These are phyloP conservation scores for Catharus bicknelli DNA, from an alignment of 2,113 vertebrate species.

Conservation along the genomic window DNA sequence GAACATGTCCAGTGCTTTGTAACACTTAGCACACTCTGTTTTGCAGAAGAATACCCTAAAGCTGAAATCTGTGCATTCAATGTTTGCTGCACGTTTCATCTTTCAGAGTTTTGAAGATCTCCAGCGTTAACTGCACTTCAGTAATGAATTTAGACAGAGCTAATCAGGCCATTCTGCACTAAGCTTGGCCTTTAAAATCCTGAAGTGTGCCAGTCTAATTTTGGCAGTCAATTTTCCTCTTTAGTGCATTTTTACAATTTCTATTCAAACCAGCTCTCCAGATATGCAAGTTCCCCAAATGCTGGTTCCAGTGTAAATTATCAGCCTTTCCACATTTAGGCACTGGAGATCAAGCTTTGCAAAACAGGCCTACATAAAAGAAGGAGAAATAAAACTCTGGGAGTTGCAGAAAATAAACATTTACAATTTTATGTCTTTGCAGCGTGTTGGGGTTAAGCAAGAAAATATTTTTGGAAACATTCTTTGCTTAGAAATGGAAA, in stretches of 20 bases:
- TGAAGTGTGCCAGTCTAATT: not conserved
- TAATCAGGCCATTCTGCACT: constrained; percentile 17
- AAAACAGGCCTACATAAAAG: not conserved
- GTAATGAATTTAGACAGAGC: not conserved
- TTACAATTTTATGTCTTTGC: not conserved
- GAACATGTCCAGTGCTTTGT: not conserved
- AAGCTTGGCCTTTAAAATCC: not conserved
- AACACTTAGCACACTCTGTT: not conserved
- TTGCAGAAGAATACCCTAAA: constrained; percentile 12
- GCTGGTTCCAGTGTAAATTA: constrained; percentile 30
- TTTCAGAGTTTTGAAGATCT: constrained; percentile 4
- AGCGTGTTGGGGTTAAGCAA: not conserved
- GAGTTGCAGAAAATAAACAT: not conserved
- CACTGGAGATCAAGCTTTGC: not conserved
- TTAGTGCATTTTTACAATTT: constrained; percentile 22
- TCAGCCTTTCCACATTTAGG: constrained; percentile 35
- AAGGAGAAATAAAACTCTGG: not conserved
- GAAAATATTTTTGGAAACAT: constrained; percentile 29
- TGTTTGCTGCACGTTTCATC: not conserved
- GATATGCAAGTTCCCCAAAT: not conserved
- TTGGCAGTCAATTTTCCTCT: constrained; percentile 12
- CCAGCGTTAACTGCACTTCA: not conserved
- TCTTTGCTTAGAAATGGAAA: not conserved
- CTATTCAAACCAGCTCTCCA: constrained; percentile 39
- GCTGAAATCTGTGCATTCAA: not conserved